A percentile compares a stretch with the other conserved stretches of the same genome.
These are phyloP conservation scores for Papilio dardanus DNA, from an alignment of 1,140 invertebrate species.

Conservation along the genomic window DNA sequence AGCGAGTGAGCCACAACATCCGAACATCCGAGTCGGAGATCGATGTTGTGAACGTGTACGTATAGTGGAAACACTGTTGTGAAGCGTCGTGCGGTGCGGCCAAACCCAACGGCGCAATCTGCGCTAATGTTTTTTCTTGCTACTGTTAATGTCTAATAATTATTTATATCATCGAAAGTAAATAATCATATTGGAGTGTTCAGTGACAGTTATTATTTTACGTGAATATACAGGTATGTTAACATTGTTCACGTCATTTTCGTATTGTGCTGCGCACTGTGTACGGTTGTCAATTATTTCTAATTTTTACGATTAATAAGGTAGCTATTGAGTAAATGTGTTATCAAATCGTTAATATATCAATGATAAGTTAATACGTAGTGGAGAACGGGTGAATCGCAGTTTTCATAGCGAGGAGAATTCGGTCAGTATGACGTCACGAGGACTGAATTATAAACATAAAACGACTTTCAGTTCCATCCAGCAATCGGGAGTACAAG, in stretches of 20 bases:
- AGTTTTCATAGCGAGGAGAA: constrained; percentile 55
- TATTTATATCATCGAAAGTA: constrained; percentile 47
- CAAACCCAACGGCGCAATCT: constrained; percentile 60
- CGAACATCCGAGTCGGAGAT: constrained; percentile 70
- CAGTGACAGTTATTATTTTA: constrained; percentile 50
- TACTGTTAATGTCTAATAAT: constrained; percentile 39
- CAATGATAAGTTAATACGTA: not conserved
- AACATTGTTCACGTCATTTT: constrained; percentile 71
- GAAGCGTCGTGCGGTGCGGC: constrained; percentile 66
- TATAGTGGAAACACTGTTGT: constrained; percentile 64
- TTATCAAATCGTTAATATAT: not conserved
- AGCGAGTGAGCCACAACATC: constrained; percentile 31
- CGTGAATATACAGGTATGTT: constrained; percentile 68
- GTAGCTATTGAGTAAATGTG: constrained; percentile 31
- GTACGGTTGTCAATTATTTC: constrained; percentile 50
- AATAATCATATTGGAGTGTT: constrained; percentile 45
- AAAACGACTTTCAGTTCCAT: constrained; percentile 73
- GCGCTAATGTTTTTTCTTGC: constrained; percentile 58
- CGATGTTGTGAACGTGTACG: constrained; percentile 69
- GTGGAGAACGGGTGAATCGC: constrained; percentile 42
- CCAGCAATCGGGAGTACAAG: constrained; percentile 67
- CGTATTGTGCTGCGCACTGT: constrained; percentile 67
- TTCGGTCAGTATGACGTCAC: constrained; percentile 77
- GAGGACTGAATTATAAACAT: constrained; percentile 76
- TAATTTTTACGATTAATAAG: constrained; percentile 36